Evolutionary conservation across 1,140 invertebrate species (phyloP), one percentile per base, ranked within the genome.

Genomic region (Temnothorax nylanderi): DNA sequence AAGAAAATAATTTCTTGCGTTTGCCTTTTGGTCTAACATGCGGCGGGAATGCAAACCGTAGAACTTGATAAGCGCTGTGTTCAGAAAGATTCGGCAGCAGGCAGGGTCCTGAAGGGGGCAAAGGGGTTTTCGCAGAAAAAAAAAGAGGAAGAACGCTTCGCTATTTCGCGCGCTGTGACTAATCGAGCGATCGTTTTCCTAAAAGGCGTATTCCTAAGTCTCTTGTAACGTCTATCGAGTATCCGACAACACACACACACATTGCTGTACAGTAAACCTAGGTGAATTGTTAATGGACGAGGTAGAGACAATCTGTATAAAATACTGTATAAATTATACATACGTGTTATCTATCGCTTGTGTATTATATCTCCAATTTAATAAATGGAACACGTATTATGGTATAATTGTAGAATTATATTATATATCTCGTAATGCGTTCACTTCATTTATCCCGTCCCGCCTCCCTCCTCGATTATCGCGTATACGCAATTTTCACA

Each of bases 311-410:
- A 94, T 93, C 93, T 94, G 94, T 95, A 94, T 95, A 95, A 95
- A 94, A 89, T 94, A 95, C 94, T 95, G 95, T 95, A 95, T 94
- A 95, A 95, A 95, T 94, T 95, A 95, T 95, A 95, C 93, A 95
- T 95, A 95, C 93, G 92, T 95, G 94, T 95, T 95, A 95, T 93
- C 94, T 94, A 94, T 94, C 92, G 94, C 94, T 95, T 95, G 94
- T 95, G 94, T 95, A 95, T 94, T 94, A 95, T 95, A 95, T 94
- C 93, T 95, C 93, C 93, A 93, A 94, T 95, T 94, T 93, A 95
- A 95, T 95, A 95, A 95, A 95, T 95, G 94, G 94, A 94, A 93
- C 94, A 94, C 93, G 93, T 92, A 93, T 94, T 95, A 94, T 89
- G 87, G 89, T 92, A 91, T 54, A 44, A 91, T 90, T 90, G 87